These are phyloP conservation scores for Drosophila neonasuta DNA, from an alignment of 2,888 invertebrate genomes.

Conservation along the genomic window DNA sequence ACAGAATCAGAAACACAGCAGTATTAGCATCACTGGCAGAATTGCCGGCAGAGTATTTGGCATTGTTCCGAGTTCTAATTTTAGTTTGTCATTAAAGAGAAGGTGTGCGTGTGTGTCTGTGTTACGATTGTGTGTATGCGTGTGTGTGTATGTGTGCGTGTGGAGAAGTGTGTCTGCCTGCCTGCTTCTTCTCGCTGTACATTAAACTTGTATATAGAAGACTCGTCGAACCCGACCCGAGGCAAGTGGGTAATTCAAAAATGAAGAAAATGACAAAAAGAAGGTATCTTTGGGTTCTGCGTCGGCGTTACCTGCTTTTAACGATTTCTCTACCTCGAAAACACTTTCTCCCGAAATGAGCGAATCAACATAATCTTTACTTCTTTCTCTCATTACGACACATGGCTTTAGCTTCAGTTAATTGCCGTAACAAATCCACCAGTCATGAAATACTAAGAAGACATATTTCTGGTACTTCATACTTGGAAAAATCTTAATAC, in stretches of 20 bases:
- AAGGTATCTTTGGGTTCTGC: constrained; percentile 45
- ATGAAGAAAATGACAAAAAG: constrained; percentile 1
- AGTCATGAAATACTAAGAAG: too few species aligned
- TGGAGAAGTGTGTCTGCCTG: constrained; percentile 42
- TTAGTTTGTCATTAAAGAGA: constrained; percentile 77
- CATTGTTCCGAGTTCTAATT: constrained; percentile 79
- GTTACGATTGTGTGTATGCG: constrained; percentile 24
- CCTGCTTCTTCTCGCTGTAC: neutral
- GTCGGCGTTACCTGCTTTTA: constrained; percentile 57
- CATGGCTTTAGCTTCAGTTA: constrained; percentile 6
- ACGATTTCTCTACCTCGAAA: constrained; percentile 52
- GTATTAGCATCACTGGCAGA: constrained; percentile 49
- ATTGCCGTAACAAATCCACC: neutral
- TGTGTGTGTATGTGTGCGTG: constrained; percentile 35
- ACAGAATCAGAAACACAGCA: constrained; percentile 21
- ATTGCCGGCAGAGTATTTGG: constrained; percentile 72
- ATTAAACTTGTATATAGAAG: constrained; percentile 24
- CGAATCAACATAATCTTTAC: constrained; percentile 30
- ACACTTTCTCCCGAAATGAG: constrained; percentile 49
- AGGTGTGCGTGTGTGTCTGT: constrained; percentile 49
- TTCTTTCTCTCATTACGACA: constrained; percentile 38
- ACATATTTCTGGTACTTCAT: too few species aligned
- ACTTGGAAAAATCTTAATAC: too few species aligned
- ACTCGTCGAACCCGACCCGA: constrained; percentile 27
- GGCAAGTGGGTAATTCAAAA: constrained; percentile 20